Percentiles rank a stretch among this genome's conserved stretches.
These are phyloP conservation scores for Chlorodrepanis virens DNA, from an alignment of 2,113 vertebrate species.

Conservation along the genomic window DNA sequence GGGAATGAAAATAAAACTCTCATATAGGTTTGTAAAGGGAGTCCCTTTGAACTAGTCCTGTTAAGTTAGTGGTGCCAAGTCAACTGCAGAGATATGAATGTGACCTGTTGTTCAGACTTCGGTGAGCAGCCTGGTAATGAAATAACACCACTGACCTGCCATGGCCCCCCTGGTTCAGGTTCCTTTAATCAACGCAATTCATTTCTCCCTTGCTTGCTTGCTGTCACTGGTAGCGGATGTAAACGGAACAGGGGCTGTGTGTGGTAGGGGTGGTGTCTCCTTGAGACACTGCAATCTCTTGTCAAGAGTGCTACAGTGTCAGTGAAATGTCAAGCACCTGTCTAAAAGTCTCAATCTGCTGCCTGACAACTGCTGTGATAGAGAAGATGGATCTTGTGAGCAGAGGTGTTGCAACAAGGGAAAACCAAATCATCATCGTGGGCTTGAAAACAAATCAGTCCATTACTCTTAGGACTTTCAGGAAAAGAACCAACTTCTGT, in stretches of 20 bases:
- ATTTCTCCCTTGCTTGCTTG: slow-evolving; percentile 55
- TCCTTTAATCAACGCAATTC: slow-evolving; percentile 64
- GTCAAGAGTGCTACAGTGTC: not conserved
- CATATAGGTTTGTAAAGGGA: not conserved
- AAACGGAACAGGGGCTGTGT: not conserved
- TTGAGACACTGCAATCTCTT: not conserved
- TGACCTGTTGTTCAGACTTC: slow-evolving; percentile 50
- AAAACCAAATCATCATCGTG: not conserved
- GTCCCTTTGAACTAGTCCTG: slow-evolving; percentile 46
- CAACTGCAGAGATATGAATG: slow-evolving; percentile 56
- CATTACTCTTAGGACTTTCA: not conserved
- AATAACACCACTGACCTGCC: slow-evolving; percentile 55
- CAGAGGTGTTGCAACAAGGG: not conserved
- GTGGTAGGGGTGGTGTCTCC: not conserved
- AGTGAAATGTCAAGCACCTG: not conserved
- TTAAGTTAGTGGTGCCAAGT: slow-evolving; percentile 49
- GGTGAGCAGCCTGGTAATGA: slow-evolving; percentile 54
- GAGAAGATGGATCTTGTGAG: not conserved
- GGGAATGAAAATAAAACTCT: slow-evolving; percentile 30
- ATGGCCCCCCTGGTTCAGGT: not conserved
- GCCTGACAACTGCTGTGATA: not conserved
- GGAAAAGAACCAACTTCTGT: not conserved
- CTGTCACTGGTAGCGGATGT: slow-evolving; percentile 52
- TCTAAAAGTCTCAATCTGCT: not conserved
- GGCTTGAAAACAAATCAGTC: not conserved